These are phyloP conservation scores for Penaeus vannamei DNA, from an alignment of 1,140 invertebrate species.

Conservation along the genomic window DNA sequence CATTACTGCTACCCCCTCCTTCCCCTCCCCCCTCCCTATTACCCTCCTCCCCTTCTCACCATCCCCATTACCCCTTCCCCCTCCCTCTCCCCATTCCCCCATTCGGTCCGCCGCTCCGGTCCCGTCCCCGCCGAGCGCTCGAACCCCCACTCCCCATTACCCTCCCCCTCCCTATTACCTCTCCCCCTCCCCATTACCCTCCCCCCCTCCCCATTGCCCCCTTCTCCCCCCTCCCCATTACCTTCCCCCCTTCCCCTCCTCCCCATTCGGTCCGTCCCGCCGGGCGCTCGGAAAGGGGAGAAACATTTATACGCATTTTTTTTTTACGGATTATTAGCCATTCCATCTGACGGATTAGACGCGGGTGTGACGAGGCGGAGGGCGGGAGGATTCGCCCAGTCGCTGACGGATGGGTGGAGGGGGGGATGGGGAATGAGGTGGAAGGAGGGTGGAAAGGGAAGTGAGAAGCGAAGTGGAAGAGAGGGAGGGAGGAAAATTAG, in stretches of 20 bases:
- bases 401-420: no score
- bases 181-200: background rate
- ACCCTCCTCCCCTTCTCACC: no score
- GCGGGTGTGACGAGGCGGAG: background rate
- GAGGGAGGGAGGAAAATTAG: background rate
- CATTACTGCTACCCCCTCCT: no score
- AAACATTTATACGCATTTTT: background rate
- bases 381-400: no score
- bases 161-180: background rate
- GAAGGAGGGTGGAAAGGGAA: no score
- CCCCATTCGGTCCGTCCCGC: background rate
- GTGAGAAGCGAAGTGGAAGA: background rate
- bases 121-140: background rate
- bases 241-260: no score
- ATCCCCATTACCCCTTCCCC: no score
- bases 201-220: background rate
- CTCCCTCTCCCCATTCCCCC: slow-evolving; percentile 19
- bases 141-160: background rate
- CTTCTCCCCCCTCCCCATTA: background rate
- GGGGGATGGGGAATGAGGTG: no score
- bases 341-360: background rate
- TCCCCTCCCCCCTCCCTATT: no score
- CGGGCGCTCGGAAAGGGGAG: background rate
- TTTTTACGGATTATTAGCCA: background rate
- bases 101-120: slow-evolving; percentile 12